Base-by-base conservation (phyloP, 2,888 invertebrate species). In the Xanthia icteritia region DNA sequence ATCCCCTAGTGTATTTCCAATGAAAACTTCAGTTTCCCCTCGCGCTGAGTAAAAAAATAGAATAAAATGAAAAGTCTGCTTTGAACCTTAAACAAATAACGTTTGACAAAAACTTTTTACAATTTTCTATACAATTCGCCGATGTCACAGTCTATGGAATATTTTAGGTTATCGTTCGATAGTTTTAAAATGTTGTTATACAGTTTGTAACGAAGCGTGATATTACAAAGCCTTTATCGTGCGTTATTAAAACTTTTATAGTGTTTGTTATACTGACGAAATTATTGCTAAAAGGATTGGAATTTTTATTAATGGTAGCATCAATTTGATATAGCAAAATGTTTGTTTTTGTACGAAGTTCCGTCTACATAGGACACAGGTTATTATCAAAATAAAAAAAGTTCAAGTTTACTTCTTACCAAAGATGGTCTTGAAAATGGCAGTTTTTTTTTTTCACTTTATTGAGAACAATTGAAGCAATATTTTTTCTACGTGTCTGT, bases 31-130 rank as follows among this genome's bases (percentile, higher is more conserved):
- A 70, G 60, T 60, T 76, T 76, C n/a, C 74, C 63, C 64, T 74
- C 36, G 61, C 23, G 39, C 20, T 6, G 36, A 20, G 42, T 63
- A 73, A 77, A 80, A 84, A 76, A 81, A 84, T 58, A 51, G 39
- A 68, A 71, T 71, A 75, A 78, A 54, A 75, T 61, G 58, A 67
- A 79, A 81, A 67, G 39, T 56, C 64, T 63, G 67, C 61, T 60
- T 73, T 71, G 45, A 39, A 69, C 66, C 51, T 45, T 72, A 73
- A 81, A 73, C 86, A 85, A 89, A 88, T 84, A 88, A 77, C 78
- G 81, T 86, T 84, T 81, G 78, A 83, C 75, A 84, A 81, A 89
- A 87, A 77, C 70, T 84, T 82, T 74, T 74, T 31, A 66, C 60
- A 84, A 80, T 77, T 78, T 79, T 70, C 82, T 67, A 77, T 81